Evolutionary conservation across 1,140 invertebrate species (phyloP).

Genomic region (Gryon sp.): DNA sequence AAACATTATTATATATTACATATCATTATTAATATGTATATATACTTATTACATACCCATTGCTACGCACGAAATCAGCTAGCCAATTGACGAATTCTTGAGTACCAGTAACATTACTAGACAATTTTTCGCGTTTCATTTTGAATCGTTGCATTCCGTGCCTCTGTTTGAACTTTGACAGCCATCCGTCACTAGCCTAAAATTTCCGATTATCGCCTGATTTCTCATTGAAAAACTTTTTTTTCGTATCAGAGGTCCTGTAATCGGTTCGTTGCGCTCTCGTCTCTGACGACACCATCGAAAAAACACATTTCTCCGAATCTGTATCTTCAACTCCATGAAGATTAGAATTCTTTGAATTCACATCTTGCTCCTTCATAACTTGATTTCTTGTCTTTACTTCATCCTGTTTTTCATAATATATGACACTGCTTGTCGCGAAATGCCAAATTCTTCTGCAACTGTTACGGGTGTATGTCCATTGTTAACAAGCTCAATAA

Average conservation of each 20-base stretch:
- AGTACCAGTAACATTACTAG: conserved; percentile 50
- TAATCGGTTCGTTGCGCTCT: conserved; percentile 22
- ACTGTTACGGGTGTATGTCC: background rate
- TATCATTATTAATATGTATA: conserved; percentile 53
- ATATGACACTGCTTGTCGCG: conserved; percentile 13
- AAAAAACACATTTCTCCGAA: conserved; percentile 33
- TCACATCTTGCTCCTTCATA: conserved; percentile 15
- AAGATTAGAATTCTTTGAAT: conserved; percentile 14
- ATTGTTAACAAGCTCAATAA: background rate
- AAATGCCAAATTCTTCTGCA: conserved; percentile 5
- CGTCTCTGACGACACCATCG: conserved; percentile 21
- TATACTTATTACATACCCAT: conserved; percentile 15
- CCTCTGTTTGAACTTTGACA: conserved; percentile 70
- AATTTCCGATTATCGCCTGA: conserved; percentile 40
- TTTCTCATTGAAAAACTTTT: conserved; percentile 22
- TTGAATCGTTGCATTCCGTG: conserved; percentile 68
- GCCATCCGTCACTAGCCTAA: conserved; percentile 71
- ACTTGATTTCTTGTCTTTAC: conserved; percentile 4
- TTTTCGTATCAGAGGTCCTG: conserved; percentile 28
- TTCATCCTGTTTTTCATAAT: conserved; percentile 26
- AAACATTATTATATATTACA: too few relatives aligned
- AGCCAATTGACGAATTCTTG: conserved; percentile 41
- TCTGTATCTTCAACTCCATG: conserved; percentile 23
- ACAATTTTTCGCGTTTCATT: conserved; percentile 70
- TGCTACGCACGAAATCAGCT: conserved; percentile 1